Base-by-base conservation (phyloP, 1,140 invertebrate genomes). In the Sarcophaga bullata region DNA sequence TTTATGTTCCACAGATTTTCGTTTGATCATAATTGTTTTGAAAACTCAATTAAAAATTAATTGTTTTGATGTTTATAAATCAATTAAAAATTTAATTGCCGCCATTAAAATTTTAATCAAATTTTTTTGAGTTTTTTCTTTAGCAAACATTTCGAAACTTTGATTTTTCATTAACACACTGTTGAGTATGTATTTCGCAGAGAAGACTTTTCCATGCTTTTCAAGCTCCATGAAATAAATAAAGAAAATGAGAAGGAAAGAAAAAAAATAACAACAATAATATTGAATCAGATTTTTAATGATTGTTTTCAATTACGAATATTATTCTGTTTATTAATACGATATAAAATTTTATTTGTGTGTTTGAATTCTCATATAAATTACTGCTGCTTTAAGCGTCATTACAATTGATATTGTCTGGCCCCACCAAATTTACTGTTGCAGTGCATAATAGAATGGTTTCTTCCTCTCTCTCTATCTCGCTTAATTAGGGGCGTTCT, bases 281-380 rank as follows among this genome's bases (percentile, higher is more conserved):
- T 78, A 48, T 58, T 86, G 84, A 86, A 87, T 88, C 87, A 86
- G 85, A 88, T 88, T 88, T 88, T 88, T 88, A 88, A 88, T 88
- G 88, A 87, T 88, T 87, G 84, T 88, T 88, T 88, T 88, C 87
- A 88, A 88, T 88, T 88, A 88, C 86, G 50, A 10, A 52, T 52
- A 52, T 52, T 52, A 9, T 52, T 52, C 50, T 1, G 13, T 10
- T 50, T 52, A 10, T 3, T 10, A 52, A 52, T 52, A 52, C 13
- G 6, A 25, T 58, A 68, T 3, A 25, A 25, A n/a, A 19, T 25
- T 68, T 68, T 19, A 15, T 25, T 68, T 68, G 17, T 25, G 8
- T 68, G 6, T 68, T 68, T 58, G n/a, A 58, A 58, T 58, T 13
- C 25, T 37, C 25, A 37, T 37, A 37, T 37, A 37, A 37, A 37